Percentiles rank a stretch among this genome's conserved stretches.
These are phyloP conservation scores for Naja naja DNA, from an alignment of 2,113 vertebrate species.

Conservation along the genomic window DNA sequence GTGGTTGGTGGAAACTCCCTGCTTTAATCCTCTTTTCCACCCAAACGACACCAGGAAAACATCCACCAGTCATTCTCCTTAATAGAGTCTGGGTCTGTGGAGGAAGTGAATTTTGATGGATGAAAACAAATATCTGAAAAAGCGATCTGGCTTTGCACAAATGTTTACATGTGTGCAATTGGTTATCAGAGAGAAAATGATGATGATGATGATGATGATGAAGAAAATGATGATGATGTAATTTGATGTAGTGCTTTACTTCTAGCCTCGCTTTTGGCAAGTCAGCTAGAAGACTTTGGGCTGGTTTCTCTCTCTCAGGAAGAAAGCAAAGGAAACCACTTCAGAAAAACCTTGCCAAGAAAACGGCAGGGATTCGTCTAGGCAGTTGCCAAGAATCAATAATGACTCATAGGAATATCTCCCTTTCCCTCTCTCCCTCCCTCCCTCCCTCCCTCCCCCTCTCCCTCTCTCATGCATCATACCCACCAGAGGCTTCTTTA, in stretches of 20 bases:
- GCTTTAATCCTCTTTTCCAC: neutral
- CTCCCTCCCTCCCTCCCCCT: too few relatives aligned
- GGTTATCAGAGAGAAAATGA: neutral
- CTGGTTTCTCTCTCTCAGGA: neutral
- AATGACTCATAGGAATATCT: neutral
- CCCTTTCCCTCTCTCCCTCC: too few relatives aligned
- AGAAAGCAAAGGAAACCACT: neutral
- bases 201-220: neutral
- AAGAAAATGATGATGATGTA: neutral
- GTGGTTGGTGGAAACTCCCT: neutral
- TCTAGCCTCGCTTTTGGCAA: neutral
- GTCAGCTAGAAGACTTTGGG: neutral
- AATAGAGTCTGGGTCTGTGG: neutral
- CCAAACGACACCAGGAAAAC: neutral
- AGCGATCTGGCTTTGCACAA: neutral
- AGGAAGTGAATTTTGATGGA: neutral
- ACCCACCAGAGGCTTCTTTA: neutral
- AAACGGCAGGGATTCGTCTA: neutral
- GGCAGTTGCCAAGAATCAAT: neutral
- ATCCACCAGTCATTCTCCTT: neutral
- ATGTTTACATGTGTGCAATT: neutral
- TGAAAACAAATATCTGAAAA: neutral
- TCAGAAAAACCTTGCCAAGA: neutral
- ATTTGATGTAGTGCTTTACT: neutral
- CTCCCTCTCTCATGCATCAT: too few relatives aligned